Evolutionary conservation across 2,113 vertebrate species (phyloP).

Genomic region (Helogale parvula): DNA sequence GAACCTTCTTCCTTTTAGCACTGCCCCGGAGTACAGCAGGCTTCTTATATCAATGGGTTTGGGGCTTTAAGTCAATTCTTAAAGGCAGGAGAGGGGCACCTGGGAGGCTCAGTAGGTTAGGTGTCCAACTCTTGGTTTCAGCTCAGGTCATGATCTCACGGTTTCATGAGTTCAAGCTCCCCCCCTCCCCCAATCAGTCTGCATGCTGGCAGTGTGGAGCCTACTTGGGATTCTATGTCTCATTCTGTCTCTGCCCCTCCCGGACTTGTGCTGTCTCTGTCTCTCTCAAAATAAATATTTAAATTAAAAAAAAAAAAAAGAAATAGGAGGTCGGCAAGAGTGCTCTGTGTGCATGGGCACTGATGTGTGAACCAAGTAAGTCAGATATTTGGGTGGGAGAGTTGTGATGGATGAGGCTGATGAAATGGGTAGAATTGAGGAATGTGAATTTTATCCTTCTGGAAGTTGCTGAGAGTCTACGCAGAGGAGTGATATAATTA

Average conservation of each 20-base stretch:
- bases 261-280: too few species aligned
- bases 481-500: neutral
- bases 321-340: neutral
- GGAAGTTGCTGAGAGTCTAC: neutral
- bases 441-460: neutral
- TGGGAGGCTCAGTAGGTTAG: too few species aligned
- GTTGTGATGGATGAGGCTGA: neutral
- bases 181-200: too few species aligned
- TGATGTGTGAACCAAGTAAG: neutral
- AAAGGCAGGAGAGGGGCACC: neutral
- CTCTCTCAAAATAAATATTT: too few species aligned
- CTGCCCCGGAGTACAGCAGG: neutral
- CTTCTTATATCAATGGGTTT: neutral
- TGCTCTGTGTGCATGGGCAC: neutral
- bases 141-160: too few species aligned
- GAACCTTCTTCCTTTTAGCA: neutral
- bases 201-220: too few species aligned
- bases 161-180: too few species aligned
- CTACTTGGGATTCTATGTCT: too few species aligned
- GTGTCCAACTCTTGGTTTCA: too few species aligned
- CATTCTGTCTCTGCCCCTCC: too few species aligned
- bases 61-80: neutral
- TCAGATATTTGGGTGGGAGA: neutral
- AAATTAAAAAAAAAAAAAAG: neutral
- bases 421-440: neutral